Conservation (phyloP, 1,140 invertebrate genomes). For the Scaptomyza pallida region DNA sequence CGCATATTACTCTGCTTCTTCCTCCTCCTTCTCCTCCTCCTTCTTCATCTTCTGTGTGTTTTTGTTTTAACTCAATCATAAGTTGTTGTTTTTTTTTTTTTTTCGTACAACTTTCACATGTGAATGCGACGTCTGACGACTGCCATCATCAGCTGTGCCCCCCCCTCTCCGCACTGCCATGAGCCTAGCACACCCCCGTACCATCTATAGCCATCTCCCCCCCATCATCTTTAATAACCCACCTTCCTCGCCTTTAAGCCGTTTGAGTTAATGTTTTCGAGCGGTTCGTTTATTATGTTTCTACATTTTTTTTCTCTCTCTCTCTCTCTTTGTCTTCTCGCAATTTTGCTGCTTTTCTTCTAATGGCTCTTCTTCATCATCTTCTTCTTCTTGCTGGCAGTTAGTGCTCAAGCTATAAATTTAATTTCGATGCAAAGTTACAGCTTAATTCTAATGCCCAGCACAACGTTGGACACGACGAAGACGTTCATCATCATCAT, state of each 20-base stretch:
- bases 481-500: constrained; percentile 49
- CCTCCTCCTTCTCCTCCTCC: constrained; percentile 26
- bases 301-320: not conserved
- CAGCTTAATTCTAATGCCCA: constrained; percentile 77
- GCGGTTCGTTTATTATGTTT: constrained; percentile 45
- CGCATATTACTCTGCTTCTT: constrained; percentile 17
- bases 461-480: constrained; percentile 16
- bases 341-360: constrained; percentile 46
- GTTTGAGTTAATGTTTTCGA: constrained; percentile 51
- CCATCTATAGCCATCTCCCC: not conserved
- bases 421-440: constrained; percentile 78
- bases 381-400: constrained; percentile 11
- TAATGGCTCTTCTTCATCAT: constrained; percentile 33
- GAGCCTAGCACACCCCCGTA: not conserved
- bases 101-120: constrained; percentile 77
- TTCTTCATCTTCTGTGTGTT: constrained; percentile 37
- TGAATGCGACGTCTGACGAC: constrained; percentile 56
- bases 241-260: not conserved
- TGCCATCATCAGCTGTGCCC: constrained; percentile 51
- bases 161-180: not conserved
- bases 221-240: constrained; percentile 10
- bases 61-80: constrained; percentile 64
- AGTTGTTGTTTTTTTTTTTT: constrained; percentile 52
- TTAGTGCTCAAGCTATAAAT: constrained; percentile 62
- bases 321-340: constrained; percentile 19